Percentiles rank a stretch among this genome's conserved stretches.
Evolutionary conservation across 1,140 invertebrate species (phyloP).

Genomic region (Hypothenemus hampei): DNA sequence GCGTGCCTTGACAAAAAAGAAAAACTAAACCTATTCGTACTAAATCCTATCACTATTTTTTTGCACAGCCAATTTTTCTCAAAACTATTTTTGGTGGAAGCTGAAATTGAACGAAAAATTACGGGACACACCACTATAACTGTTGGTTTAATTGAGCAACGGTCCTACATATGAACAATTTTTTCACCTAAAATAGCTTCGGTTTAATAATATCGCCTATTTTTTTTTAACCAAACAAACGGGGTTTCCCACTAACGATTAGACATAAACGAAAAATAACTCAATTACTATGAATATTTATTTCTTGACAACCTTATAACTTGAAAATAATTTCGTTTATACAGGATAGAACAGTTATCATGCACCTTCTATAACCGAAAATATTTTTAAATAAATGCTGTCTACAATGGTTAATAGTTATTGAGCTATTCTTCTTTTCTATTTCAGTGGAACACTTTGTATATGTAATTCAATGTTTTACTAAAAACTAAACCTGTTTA

Average conservation of each 20-base stretch:
- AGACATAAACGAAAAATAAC: background rate
- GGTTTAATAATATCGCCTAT: background rate
- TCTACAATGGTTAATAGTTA: background rate
- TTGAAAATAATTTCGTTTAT: background rate
- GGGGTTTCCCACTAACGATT: background rate
- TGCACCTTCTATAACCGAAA: background rate
- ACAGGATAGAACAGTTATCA: background rate
- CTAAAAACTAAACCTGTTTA: too few species aligned
- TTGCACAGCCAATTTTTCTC: slow-evolving; percentile 18
- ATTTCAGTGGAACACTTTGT: too few species aligned
- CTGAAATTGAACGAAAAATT: background rate
- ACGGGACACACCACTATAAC: background rate
- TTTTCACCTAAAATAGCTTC: background rate
- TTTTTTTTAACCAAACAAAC: background rate
- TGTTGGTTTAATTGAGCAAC: background rate
- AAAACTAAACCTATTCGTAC: background rate
- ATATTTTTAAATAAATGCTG: background rate
- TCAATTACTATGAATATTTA: too few species aligned
- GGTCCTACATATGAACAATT: background rate
- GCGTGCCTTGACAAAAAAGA: slow-evolving; percentile 1
- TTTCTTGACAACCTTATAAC: background rate
- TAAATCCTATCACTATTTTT: slow-evolving; percentile 19
- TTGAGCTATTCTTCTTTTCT: background rate
- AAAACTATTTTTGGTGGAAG: slow-evolving; percentile 13
- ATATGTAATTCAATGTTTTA: too few species aligned